Evolutionary conservation across 2,797 vertebrate genomes (phyloP), one percentile per base, ranked within the genome.

Genomic region (Hipposideros larvatus): DNA sequence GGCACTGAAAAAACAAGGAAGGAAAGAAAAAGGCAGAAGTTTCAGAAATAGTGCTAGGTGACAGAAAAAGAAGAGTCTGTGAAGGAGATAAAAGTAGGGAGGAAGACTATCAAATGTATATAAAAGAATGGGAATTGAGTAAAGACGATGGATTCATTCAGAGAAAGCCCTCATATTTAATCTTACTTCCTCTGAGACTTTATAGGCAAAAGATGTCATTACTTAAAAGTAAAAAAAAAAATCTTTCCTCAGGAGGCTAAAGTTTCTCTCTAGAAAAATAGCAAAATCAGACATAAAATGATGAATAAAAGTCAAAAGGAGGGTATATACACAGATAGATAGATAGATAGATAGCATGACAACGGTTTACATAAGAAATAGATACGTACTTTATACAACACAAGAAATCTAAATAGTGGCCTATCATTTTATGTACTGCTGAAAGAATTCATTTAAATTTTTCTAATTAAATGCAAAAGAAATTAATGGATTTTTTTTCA

Each of bases 241-340:
- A 46, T 22, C 26, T 51, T 86, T 85, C 46, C 11, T 90, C 46
- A 51, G 22, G 2, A 79, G 22, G 24, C 7, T 78, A 46, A 95
- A 75, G 22, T 31, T 83, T 93, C 24, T 94, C 22, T 79, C 11
- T 55, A 93, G 46, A 16, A 94, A 95, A 95, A 95, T 87, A n/a
- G 87, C 31, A 94, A 92, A 87, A 77, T 22, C 21, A 91, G 41
- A 93, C 7, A 43, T 4, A 46, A 82, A 83, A 86, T 43, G 22
- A 96, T 55, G 59, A 75, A 41, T 57, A 82, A 84, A 95, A 85
- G 53, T 37, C 8, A 83, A 75, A 79, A 82, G 10, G 57, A 3
- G 43, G 31, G 61, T 4, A 37, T 19, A 74, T 1, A 61, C 6
- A 59, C 22, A 63, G 1, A 63, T 1, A 51, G 78, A 59, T 18